A percentile compares a stretch with the other conserved stretches of the same genome.
phyloP scores from a whole-genome alignment of 2,113 vertebrate genomes.

The Vulpes ferrilata region DNA sequence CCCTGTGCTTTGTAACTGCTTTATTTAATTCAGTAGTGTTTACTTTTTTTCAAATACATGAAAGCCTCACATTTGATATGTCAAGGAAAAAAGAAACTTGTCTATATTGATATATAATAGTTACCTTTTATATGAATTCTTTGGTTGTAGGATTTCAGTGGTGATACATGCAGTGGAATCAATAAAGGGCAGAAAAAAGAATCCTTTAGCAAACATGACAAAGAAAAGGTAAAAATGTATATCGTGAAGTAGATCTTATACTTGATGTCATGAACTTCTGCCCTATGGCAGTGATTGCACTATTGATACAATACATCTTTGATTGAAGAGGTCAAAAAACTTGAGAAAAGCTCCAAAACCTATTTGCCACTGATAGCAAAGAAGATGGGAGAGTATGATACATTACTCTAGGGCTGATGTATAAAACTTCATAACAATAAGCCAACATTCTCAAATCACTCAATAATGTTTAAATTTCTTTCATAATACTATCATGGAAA shows the following conservation, averaged over 20 bases:
- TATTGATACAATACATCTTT: constrained; percentile 51
- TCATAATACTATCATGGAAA: neutral
- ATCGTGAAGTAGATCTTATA: neutral
- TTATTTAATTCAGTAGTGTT: constrained; percentile 59
- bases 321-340: neutral
- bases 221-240: constrained; percentile 42
- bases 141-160: constrained; percentile 54
- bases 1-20: neutral
- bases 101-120: constrained; percentile 14
- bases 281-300: neutral
- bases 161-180: neutral
- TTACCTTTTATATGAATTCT: constrained; percentile 41
- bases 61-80: constrained; percentile 20
- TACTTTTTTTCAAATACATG: neutral
- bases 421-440: neutral
- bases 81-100: constrained; percentile 57
- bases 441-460: neutral
- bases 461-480: neutral
- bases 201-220: constrained; percentile 11
- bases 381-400: neutral
- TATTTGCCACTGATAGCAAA: neutral
- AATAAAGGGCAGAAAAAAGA: neutral
- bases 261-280: constrained; percentile 9
- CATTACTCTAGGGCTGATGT: neutral
- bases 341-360: neutral